Conservation (phyloP, 2,113 vertebrate genomes). For the Epinephelus moara region DNA sequence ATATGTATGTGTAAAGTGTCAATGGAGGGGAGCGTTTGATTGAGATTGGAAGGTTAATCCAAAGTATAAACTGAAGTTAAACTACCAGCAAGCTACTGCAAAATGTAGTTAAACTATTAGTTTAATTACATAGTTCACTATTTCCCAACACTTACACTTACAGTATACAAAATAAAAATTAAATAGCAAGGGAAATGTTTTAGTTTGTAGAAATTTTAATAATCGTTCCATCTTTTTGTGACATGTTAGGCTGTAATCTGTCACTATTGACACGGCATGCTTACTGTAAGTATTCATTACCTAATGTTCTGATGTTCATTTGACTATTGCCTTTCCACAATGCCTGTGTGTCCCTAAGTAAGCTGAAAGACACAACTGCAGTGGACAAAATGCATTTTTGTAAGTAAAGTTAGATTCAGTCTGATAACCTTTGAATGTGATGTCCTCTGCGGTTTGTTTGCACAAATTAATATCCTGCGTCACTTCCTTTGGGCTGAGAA, state of each 20-base stretch:
- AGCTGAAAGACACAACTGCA: neutral
- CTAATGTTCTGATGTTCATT: neutral
- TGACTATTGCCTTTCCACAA: neutral
- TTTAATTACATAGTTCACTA: too few species aligned
- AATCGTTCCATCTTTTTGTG: too few species aligned
- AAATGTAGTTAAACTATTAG: too few species aligned
- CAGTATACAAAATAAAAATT: too few species aligned
- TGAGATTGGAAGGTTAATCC: too few species aligned
- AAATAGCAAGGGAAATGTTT: too few species aligned
- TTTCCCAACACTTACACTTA: too few species aligned
- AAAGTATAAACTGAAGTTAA: too few species aligned
- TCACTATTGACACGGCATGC: neutral
- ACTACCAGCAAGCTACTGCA: too few species aligned
- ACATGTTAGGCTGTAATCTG: neutral
- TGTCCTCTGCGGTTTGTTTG: slow-evolving; percentile 6
- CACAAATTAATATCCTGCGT: neutral
- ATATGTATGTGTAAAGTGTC: too few species aligned
- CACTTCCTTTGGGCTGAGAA: slow-evolving; percentile 34
- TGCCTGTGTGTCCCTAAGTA: neutral
- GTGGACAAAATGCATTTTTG: neutral
- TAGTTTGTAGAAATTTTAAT: too few species aligned
- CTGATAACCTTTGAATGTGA: neutral
- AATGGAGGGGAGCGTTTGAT: too few species aligned
- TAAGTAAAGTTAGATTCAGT: neutral
- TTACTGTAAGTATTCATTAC: neutral